Evolutionary conservation across 2,888 invertebrate genomes (phyloP).

Genomic region (Spatulosminthurus flaviceps): DNA sequence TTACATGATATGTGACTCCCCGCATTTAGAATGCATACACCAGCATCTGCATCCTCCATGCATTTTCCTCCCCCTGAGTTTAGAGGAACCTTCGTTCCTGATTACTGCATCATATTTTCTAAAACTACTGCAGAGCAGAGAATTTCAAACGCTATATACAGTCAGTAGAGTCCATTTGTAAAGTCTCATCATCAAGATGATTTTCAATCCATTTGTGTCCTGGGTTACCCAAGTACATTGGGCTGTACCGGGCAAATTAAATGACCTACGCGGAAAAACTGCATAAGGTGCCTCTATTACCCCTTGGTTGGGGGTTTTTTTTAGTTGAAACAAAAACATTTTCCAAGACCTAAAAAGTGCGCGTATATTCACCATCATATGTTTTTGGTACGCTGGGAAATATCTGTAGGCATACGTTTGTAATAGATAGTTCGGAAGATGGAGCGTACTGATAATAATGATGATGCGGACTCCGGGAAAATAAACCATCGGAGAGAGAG

Average conservation of each 20-base stretch:
- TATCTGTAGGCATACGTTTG: neutral
- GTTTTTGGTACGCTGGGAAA: too few relatives aligned
- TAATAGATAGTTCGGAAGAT: neutral
- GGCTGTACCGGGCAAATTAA: neutral
- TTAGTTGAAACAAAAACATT: too few relatives aligned
- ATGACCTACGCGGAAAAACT: neutral
- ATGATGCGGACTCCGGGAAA: slow-evolving; percentile 20
- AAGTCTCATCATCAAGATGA: neutral
- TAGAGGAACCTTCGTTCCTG: neutral
- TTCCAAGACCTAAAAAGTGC: too few relatives aligned
- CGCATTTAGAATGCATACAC: slow-evolving; percentile 37
- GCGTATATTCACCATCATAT: too few relatives aligned
- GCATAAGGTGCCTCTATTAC: too few relatives aligned
- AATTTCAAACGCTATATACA: neutral
- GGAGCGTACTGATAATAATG: slow-evolving; percentile 9
- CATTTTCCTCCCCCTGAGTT: slow-evolving; percentile 9
- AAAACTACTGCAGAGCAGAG: slow-evolving; percentile 1
- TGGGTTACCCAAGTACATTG: too few relatives aligned
- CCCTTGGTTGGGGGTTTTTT: too few relatives aligned
- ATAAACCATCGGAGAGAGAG: neutral
- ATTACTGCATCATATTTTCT: slow-evolving; percentile 9
- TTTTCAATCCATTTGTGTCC: neutral
- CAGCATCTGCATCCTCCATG: slow-evolving; percentile 34
- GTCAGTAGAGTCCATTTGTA: neutral
- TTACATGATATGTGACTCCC: slow-evolving; percentile 50